Percentiles rank a stretch among this genome's conserved stretches.
phyloP scores from a whole-genome alignment of 2,113 vertebrate species.

The Steatornis caripensis region DNA sequence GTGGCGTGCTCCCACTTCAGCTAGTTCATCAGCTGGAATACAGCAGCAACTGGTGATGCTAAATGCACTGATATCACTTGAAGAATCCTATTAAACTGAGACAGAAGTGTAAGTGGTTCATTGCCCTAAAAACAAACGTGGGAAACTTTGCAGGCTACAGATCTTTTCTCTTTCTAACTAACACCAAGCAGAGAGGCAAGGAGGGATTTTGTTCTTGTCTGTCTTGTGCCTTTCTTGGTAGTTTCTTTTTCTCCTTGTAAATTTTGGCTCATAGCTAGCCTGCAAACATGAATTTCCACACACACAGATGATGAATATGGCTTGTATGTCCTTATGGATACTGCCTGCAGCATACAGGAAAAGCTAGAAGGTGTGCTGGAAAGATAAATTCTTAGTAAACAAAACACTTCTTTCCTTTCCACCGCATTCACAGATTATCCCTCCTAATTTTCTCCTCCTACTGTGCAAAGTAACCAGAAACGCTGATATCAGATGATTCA shows the following conservation, averaged over 20 bases:
- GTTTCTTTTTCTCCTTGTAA: not conserved
- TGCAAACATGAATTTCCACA: not conserved
- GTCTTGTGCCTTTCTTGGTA: not conserved
- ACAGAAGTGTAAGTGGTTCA: not conserved
- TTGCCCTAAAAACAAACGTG: not conserved
- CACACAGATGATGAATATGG: rapidly evolving
- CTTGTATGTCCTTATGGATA: not conserved
- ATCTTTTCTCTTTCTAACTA: not conserved
- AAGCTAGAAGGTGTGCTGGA: not conserved
- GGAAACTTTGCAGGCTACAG: not conserved
- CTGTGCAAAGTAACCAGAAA: not conserved
- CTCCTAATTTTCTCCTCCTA: not conserved
- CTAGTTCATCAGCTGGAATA: not conserved
- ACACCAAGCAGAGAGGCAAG: not conserved
- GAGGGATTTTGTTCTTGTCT: not conserved
- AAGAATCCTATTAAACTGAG: not conserved
- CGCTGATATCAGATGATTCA: not conserved
- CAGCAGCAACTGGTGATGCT: not conserved
- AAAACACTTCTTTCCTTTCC: not conserved
- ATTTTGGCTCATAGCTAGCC: not conserved
- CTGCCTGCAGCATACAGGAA: not conserved
- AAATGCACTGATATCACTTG: not conserved
- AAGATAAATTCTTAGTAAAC: not conserved
- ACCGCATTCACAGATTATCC: not conserved
- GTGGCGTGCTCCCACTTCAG: not conserved